Conservation (phyloP, 2,797 vertebrate species). For the Hemibagrus guttatus region DNA sequence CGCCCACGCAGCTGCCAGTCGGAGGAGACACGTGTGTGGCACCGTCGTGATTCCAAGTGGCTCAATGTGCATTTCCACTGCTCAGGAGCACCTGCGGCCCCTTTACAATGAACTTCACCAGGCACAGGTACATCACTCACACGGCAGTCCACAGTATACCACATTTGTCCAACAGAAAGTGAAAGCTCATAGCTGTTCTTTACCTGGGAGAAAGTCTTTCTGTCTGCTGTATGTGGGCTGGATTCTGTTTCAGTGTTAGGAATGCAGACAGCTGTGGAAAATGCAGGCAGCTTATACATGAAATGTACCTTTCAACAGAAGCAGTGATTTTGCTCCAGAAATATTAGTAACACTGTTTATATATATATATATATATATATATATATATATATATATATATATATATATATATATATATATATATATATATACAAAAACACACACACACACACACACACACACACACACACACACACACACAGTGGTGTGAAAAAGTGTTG, state of each 20-base stretch:
- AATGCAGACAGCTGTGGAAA: background rate
- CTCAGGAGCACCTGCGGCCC: slow-evolving; percentile 96
- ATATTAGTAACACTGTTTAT: background rate
- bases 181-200: background rate
- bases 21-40: slow-evolving; percentile 97
- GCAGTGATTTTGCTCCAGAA: background rate
- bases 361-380: no score
- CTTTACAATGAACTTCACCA: slow-evolving; percentile 88
- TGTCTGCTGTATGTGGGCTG: background rate
- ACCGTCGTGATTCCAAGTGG: slow-evolving; percentile 97
- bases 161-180: background rate
- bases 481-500: no score
- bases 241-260: background rate
- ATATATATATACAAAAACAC: no score
- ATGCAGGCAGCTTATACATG: background rate
- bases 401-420: no score
- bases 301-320: background rate
- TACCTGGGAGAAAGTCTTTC: background rate
- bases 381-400: no score
- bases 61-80: slow-evolving; percentile 99
- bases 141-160: background rate
- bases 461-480: no score
- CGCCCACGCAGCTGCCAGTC: slow-evolving; percentile 96
- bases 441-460: no score
- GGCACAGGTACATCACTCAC: slow-evolving; percentile 64